Conservation (phyloP, 2,797 vertebrate genomes). For the Sebastes minor region DNA sequence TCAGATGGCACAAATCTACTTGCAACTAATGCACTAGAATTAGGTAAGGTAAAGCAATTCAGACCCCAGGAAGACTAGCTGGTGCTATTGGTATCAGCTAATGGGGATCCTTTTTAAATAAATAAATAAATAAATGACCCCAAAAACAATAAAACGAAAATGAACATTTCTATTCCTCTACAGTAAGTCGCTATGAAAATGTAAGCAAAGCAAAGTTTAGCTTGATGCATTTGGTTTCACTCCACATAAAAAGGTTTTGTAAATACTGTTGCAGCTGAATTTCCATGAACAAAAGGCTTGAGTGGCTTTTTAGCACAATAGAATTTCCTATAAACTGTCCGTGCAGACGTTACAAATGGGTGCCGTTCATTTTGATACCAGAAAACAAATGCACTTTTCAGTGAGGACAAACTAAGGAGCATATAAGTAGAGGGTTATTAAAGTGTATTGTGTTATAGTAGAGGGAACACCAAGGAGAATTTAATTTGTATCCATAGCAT, state of each 20-base stretch:
- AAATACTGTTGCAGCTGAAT: conserved; percentile 32
- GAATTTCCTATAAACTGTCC: conserved; percentile 65
- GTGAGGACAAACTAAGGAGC: conserved; percentile 33
- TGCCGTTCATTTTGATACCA: conserved; percentile 56
- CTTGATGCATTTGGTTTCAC: conserved; percentile 8
- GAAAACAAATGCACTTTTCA: conserved; percentile 37
- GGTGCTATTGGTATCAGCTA: no score
- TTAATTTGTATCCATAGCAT: background rate
- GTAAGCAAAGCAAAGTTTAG: background rate
- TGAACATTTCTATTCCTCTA: background rate
- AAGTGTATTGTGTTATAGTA: conserved; percentile 5
- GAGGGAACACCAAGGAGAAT: background rate
- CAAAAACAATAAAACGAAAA: background rate
- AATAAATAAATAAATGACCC: no score
- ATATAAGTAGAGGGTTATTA: conserved; percentile 41
- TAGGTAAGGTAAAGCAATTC: background rate
- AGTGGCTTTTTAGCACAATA: conserved; percentile 57
- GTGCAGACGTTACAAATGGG: conserved; percentile 53
- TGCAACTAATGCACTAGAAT: background rate
- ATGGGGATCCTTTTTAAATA: no score
- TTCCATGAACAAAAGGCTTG: conserved; percentile 42
- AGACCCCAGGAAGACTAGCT: no score
- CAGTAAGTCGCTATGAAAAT: background rate
- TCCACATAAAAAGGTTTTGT: conserved; percentile 29
- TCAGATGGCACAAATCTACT: background rate